Percentiles rank a stretch among this genome's conserved stretches.
These are phyloP conservation scores for Pachypanchax playfairii DNA, from an alignment of 2,113 vertebrate species.

Conservation along the genomic window DNA sequence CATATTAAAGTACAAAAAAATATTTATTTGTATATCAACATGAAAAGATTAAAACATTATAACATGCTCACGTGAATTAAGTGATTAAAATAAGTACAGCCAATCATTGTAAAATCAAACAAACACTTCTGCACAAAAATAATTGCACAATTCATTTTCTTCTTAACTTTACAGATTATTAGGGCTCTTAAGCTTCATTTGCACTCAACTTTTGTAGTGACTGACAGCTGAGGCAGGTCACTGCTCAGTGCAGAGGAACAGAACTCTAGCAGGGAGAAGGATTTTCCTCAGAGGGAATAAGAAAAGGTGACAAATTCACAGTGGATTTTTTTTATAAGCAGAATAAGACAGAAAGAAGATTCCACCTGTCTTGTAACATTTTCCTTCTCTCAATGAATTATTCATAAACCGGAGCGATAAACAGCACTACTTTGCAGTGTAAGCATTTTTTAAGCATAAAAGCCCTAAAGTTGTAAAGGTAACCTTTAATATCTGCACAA, in stretches of 20 bases:
- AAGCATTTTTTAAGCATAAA: not conserved
- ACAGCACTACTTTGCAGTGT: not conserved
- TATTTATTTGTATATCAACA: too few species aligned
- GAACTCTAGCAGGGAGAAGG: constrained; percentile 14
- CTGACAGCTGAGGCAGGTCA: constrained; percentile 17
- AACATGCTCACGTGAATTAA: too few species aligned
- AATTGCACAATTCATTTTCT: constrained; percentile 26
- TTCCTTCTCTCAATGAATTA: constrained; percentile 1
- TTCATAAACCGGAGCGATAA: constrained; percentile 1
- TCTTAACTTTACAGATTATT: constrained; percentile 5
- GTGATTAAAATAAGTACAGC: too few species aligned
- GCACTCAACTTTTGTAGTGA: constrained; percentile 5
- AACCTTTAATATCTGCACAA: not conserved
- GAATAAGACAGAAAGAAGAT: constrained; percentile 2
- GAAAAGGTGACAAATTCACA: constrained; percentile 17
- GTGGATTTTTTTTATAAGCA: constrained; percentile 30
- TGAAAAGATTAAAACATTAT: too few species aligned
- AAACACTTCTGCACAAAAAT: not conserved
- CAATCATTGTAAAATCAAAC: constrained; percentile 19
- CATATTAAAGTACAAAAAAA: too few species aligned
- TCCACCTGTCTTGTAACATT: constrained; percentile 7
- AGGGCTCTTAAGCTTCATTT: constrained; percentile 2
- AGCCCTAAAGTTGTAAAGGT: constrained; percentile 1
- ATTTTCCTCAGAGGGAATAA: constrained; percentile 8
- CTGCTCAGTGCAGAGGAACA: constrained; percentile 7